phyloP scores from a whole-genome alignment of 2,113 vertebrate species.

The Addax nasomaculatus region DNA sequence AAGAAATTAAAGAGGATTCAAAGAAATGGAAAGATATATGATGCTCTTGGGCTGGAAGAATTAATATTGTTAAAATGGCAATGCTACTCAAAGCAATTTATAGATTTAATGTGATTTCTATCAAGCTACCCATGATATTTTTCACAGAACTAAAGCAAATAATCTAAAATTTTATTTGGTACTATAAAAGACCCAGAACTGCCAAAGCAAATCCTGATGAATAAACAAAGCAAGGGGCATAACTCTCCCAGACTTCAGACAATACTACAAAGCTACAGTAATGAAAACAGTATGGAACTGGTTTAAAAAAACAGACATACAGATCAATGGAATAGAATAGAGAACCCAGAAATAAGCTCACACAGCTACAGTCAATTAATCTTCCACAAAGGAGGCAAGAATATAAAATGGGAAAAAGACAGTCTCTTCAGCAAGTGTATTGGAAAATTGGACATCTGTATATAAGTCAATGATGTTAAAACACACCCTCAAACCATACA shows the following conservation, averaged over 20 bases:
- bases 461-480: neutral
- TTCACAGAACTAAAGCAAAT: neutral
- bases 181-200: neutral
- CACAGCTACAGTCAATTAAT: neutral
- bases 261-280: neutral
- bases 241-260: neutral
- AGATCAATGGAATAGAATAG: neutral
- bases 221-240: neutral
- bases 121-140: neutral
- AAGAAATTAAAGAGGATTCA: neutral
- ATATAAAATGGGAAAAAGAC: neutral
- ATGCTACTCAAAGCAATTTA: neutral
- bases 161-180: neutral
- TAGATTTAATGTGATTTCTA: neutral
- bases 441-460: neutral
- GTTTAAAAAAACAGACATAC: neutral
- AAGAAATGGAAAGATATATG: neutral
- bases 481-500: neutral
- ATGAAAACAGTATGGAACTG: neutral
- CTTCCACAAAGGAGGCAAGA: neutral
- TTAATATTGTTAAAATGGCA: neutral
- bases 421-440: neutral
- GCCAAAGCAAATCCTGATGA: neutral
- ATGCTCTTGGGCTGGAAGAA: neutral
- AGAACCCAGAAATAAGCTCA: neutral